A percentile compares a stretch with the other conserved stretches of the same genome.
phyloP scores from a whole-genome alignment of 2,113 vertebrate genomes.

The Bambusicola thoracicus region DNA sequence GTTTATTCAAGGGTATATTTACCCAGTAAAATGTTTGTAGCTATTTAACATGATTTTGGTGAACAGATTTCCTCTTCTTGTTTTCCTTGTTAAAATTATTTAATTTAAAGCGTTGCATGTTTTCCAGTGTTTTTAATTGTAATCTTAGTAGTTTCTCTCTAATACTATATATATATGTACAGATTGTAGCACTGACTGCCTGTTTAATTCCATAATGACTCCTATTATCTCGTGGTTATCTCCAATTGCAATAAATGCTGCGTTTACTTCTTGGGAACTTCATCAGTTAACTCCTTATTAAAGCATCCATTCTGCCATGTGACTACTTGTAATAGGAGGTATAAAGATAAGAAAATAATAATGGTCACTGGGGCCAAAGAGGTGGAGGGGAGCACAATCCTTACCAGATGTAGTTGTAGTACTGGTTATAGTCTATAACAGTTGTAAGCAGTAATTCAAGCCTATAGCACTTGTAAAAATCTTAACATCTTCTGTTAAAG shows the following conservation, averaged over 20 bases:
- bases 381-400: background rate
- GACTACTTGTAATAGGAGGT: background rate
- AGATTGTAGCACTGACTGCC: background rate
- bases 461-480: background rate
- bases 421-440: background rate
- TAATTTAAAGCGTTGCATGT: background rate
- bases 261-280: background rate
- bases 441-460: background rate
- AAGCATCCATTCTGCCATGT: background rate
- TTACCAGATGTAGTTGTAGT: background rate
- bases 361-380: background rate
- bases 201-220: background rate
- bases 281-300: background rate
- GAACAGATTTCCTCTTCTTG: background rate
- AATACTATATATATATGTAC: background rate
- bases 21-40: conserved; percentile 4
- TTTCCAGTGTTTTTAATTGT: background rate
- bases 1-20: background rate
- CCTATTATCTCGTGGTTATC: background rate
- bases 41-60: background rate
- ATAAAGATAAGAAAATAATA: background rate
- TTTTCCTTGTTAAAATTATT: background rate
- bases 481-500: background rate
- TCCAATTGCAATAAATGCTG: background rate
- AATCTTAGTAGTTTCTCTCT: background rate